Percentiles rank a stretch among this genome's conserved stretches.
Conservation (phyloP, 2,113 vertebrate species). For the Ceyx margarethae region DNA sequence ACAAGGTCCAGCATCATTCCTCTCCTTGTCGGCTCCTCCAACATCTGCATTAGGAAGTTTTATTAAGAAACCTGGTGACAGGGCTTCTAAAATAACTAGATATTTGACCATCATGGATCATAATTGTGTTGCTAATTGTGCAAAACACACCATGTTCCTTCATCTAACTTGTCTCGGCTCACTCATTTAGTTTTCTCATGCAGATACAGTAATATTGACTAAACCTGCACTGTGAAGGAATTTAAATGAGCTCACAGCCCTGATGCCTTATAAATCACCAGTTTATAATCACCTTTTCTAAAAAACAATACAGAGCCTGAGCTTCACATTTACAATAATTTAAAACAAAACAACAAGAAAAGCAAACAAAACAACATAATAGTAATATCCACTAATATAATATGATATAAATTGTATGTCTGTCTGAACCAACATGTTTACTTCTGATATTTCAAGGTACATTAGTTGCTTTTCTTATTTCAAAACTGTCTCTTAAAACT, state of each 20-base stretch:
- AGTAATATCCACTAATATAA: background rate
- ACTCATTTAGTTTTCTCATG: background rate
- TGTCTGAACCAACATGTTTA: background rate
- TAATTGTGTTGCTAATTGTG: background rate
- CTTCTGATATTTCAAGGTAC: background rate
- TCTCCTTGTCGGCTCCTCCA: too few species aligned
- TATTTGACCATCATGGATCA: background rate
- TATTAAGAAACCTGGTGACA: background rate
- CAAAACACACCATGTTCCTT: background rate
- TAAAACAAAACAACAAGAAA: background rate
- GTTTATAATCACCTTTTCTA: background rate
- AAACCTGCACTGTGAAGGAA: background rate
- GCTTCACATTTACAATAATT: background rate
- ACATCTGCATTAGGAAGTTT: too few species aligned
- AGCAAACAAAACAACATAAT: background rate
- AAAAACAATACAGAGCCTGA: background rate
- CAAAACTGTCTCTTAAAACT: background rate
- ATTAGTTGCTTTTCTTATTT: background rate
- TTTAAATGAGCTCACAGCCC: background rate
- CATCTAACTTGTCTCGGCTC: background rate
- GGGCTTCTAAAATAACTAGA: background rate
- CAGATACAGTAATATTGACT: background rate
- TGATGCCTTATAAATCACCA: background rate
- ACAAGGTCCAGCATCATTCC: too few species aligned
- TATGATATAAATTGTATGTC: background rate